A percentile compares a stretch with the other conserved stretches of the same genome.
phyloP scores from a whole-genome alignment of 1,140 invertebrate genomes.

The Araneus ventricosus region DNA sequence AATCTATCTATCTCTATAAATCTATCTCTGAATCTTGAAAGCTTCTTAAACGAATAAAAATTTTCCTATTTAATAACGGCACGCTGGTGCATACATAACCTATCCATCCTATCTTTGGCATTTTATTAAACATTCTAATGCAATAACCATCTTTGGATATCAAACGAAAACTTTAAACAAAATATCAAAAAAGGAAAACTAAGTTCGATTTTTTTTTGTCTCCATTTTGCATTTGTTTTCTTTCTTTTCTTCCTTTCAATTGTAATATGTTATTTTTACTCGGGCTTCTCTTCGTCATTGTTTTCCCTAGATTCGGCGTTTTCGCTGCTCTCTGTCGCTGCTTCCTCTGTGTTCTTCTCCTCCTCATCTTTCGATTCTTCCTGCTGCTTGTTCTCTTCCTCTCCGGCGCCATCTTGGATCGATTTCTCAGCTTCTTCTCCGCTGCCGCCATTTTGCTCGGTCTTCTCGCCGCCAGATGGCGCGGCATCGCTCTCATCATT shows the following conservation, averaged over 20 bases:
- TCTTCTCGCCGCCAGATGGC: slow-evolving; percentile 23
- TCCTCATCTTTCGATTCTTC: neutral
- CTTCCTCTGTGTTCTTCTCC: slow-evolving; percentile 23
- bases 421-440: slow-evolving; percentile 48
- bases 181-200: slow-evolving; percentile 53
- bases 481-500: slow-evolving; percentile 34
- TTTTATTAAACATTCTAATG: slow-evolving; percentile 73
- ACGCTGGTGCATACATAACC: slow-evolving; percentile 61
- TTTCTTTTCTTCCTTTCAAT: neutral
- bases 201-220: slow-evolving; percentile 50
- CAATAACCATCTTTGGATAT: slow-evolving; percentile 65
- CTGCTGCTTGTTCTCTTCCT: slow-evolving; percentile 57
- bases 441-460: slow-evolving; percentile 60
- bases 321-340: slow-evolving; percentile 59
- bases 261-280: slow-evolving; percentile 37
- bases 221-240: slow-evolving; percentile 28
- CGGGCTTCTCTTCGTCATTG: slow-evolving; percentile 50
- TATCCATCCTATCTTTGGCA: slow-evolving; percentile 43
- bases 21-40: too few species aligned
- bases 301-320: slow-evolving; percentile 66
- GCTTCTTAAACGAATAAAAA: too few species aligned
- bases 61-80: neutral
- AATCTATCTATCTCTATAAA: too few species aligned
- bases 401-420: slow-evolving; percentile 68
- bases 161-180: slow-evolving; percentile 59